A percentile compares a stretch with the other conserved stretches of the same genome.
Evolutionary conservation across 2,888 invertebrate species (phyloP).

Genomic region (Acronicta aceris): DNA sequence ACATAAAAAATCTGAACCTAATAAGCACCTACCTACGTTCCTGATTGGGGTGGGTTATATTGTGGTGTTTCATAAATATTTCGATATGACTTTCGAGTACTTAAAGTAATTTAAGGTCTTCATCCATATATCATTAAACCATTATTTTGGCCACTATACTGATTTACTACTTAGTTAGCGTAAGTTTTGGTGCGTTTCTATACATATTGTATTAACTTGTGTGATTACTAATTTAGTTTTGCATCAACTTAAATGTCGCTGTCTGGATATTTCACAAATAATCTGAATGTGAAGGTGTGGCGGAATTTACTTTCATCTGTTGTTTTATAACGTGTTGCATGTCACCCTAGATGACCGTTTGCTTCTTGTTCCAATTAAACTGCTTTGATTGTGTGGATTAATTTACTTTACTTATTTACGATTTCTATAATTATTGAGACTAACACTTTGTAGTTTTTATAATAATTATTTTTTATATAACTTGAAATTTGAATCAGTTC

Average conservation of each 20-base stretch:
- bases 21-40: too few species aligned
- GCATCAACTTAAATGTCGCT: constrained; percentile 6
- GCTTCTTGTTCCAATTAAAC: background rate
- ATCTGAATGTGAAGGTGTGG: too few species aligned
- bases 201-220: background rate
- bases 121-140: too few species aligned
- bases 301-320: constrained; percentile 6
- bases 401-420: background rate
- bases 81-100: too few species aligned
- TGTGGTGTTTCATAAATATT: too few species aligned
- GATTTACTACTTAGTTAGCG: background rate
- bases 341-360: background rate
- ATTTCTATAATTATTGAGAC: background rate
- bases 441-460: too few species aligned
- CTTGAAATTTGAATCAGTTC: too few species aligned
- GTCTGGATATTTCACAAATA: background rate
- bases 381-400: constrained; percentile 33
- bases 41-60: too few species aligned
- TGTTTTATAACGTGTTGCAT: constrained; percentile 19
- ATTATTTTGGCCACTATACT: too few species aligned
- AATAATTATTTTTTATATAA: too few species aligned
- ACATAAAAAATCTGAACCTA: too few species aligned
- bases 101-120: too few species aligned
- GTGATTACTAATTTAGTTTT: constrained; percentile 12
- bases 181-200: constrained; percentile 27